A percentile compares a stretch with the other conserved stretches of the same genome.
phyloP scores from a whole-genome alignment of 2,888 invertebrate species.

The Bombylius discolor region DNA sequence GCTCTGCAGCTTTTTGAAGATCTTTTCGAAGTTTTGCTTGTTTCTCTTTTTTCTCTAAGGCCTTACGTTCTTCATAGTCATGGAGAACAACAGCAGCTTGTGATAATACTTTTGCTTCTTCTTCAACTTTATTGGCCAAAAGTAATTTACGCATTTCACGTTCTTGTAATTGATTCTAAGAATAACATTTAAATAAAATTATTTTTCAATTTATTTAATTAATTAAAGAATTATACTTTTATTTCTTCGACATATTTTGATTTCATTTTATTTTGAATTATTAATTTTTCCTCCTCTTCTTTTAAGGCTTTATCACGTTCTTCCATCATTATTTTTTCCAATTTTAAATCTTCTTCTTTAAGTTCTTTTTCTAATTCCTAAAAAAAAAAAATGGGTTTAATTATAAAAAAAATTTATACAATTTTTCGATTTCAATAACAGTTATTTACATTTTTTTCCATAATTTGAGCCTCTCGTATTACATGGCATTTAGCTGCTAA shows the following conservation, averaged over 20 bases:
- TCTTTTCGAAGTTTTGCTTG: constrained; percentile 30
- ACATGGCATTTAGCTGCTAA: constrained; percentile 74
- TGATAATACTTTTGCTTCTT: constrained; percentile 6
- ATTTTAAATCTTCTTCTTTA: constrained; percentile 28
- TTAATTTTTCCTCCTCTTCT: constrained; percentile 27
- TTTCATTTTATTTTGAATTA: constrained; percentile 21
- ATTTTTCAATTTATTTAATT: no score
- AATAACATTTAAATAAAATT: neutral
- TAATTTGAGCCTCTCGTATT: constrained; percentile 70
- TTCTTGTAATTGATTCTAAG: constrained; percentile 26
- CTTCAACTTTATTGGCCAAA: constrained; percentile 29
- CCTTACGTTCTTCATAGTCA: constrained; percentile 28
- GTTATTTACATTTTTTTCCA: constrained; percentile 39
- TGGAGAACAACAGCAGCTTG: constrained; percentile 25
- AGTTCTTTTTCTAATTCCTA: constrained; percentile 25
- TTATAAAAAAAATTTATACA: no score
- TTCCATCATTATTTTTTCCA: constrained; percentile 30
- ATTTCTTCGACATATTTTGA: constrained; percentile 31
- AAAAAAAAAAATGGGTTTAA: neutral
- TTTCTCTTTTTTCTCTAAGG: constrained; percentile 22
- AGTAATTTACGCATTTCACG: constrained; percentile 28
- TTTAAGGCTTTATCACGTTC: constrained; percentile 25
- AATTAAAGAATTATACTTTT: constrained; percentile 7
- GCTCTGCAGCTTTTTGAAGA: constrained; percentile 27
- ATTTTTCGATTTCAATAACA: neutral